phyloP scores from a whole-genome alignment of 2,797 vertebrate genomes.

The Lacerta bilineata region DNA sequence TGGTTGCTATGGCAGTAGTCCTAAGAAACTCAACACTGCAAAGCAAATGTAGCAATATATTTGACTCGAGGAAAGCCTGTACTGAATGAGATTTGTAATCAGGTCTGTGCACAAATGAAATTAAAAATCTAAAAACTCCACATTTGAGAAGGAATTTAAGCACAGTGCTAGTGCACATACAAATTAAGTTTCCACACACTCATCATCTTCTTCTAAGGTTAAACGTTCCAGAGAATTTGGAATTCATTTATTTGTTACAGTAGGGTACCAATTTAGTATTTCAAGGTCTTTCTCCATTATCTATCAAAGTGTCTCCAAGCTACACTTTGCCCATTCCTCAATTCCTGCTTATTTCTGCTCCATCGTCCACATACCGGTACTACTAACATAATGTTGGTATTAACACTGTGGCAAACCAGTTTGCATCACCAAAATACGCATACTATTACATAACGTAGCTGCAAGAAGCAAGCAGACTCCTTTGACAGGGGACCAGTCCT shows the following conservation, averaged over 20 bases:
- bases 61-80: background rate
- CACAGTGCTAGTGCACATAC: background rate
- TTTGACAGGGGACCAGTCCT: background rate
- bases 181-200: background rate
- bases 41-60: constrained; percentile 23
- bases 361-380: background rate
- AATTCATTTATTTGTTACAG: background rate
- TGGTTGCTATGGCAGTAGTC: constrained; percentile 21
- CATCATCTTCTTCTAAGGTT: background rate
- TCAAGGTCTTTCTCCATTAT: background rate
- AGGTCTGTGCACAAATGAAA: background rate
- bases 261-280: background rate
- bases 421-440: background rate
- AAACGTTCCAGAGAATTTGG: background rate
- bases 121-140: background rate
- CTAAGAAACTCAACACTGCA: background rate
- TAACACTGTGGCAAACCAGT: background rate
- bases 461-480: background rate
- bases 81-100: constrained; percentile 33
- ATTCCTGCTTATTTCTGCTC: background rate
- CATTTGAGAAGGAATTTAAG: constrained; percentile 10
- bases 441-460: background rate
- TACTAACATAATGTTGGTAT: too few relatives aligned
- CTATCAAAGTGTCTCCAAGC: background rate
- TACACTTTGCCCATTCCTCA: background rate